A percentile compares a stretch with the other conserved stretches of the same genome.
Conservation (phyloP, 2,113 vertebrate species). For the Ceyx cyanopectus region DNA sequence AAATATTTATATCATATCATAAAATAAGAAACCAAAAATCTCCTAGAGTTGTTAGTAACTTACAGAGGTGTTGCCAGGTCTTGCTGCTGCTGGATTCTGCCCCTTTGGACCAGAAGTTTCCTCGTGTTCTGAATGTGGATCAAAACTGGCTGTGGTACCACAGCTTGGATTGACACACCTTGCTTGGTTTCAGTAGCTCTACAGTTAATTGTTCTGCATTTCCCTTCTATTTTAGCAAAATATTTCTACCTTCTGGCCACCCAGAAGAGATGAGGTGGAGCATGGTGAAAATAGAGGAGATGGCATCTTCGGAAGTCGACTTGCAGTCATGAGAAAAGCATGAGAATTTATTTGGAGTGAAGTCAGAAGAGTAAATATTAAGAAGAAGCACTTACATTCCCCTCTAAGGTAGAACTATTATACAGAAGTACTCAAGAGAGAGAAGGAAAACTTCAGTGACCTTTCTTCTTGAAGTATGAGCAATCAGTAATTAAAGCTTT, state of each 20-base stretch:
- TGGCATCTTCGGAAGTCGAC: not conserved
- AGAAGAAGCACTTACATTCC: not conserved
- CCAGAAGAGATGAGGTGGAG: not conserved
- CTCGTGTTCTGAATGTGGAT: not conserved
- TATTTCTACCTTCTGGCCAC: not conserved
- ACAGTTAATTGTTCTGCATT: not conserved
- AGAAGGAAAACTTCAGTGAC: slow-evolving; percentile 1
- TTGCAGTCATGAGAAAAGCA: not conserved
- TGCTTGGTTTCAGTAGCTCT: not conserved
- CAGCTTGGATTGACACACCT: not conserved
- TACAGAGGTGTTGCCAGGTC: not conserved
- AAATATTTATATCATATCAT: not conserved
- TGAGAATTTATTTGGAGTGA: not conserved
- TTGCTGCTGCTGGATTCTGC: not conserved
- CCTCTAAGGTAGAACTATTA: not conserved
- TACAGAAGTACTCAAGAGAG: not conserved
- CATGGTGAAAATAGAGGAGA: not conserved
- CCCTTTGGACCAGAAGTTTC: not conserved
- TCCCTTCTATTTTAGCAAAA: too few relatives aligned
- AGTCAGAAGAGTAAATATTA: slow-evolving; percentile 9
- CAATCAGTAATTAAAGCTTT: slow-evolving; percentile 8
- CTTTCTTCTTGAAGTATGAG: slow-evolving; percentile 19
- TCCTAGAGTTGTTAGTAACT: not conserved
- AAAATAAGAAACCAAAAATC: not conserved
- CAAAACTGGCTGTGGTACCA: not conserved